Base-by-base conservation (phyloP, 2,888 invertebrate genomes). In the Dusona sp. region DNA sequence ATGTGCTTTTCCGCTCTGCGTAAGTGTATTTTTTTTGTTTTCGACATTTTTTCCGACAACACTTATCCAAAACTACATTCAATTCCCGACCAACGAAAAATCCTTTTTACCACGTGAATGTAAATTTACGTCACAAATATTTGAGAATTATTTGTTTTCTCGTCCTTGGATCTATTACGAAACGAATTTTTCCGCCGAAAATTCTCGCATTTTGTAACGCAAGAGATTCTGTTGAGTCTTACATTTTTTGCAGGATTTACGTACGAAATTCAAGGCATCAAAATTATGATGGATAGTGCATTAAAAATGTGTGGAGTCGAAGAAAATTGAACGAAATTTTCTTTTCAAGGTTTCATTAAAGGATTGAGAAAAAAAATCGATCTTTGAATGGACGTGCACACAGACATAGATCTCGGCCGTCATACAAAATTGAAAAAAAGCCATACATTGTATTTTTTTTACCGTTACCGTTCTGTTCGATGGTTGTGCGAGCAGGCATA, bases 1-100 rank as follows among this genome's bases (percentile, higher is more conserved):
- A 88, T 86, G 83, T 88, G 81, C 86, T 87, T 84, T 88, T 33
- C 82, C 84, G 79, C 81, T 84, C 84, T 79, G 74, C 74, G 75
- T 75, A 83, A 57, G 19, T 57, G 48, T 74, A 29, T 54, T 54
- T 54, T 73, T n/a, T 51, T 16, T 25, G n/a, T 25, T 42, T 42
- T 25, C 19, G 38, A 74, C 33, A 57, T 82, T 25, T 70, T 83
- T 65, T 64, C 42, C 42, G 36, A 33, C 33, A 57, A 61, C 51
- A 42, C 22, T 72, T 8, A 33, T 45, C 78, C 64, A 22, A 38
- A 51, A 38, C 33, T 16, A 25, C 54, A 64, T 61, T 67, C 57
- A 65, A 68, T 73, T 22, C 13, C 33, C 29, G 11, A n/a, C 45
- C 72, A 51, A 80, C n/a, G 42, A 29, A 36, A 48, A 72, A 54